Conservation (phyloP, 2,113 vertebrate species). For the Mormyrus iriodes region DNA sequence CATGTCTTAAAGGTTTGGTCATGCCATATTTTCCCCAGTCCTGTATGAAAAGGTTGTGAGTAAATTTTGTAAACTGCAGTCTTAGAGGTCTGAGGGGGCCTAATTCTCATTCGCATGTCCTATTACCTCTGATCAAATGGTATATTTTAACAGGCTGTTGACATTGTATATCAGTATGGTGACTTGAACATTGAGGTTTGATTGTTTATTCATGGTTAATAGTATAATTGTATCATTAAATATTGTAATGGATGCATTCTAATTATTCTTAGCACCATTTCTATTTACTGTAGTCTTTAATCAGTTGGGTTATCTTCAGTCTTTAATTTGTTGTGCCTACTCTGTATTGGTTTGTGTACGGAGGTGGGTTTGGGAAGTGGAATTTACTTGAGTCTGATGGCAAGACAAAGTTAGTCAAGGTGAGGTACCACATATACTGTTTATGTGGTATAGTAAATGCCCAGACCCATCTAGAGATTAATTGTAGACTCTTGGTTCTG, state of each 20-base stretch:
- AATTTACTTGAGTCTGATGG: neutral
- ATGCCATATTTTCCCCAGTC: neutral
- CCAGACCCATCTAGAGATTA: neutral
- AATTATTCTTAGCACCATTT: neutral
- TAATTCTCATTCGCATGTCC: neutral
- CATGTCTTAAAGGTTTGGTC: neutral
- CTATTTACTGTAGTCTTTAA: neutral
- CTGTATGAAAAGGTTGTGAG: neutral
- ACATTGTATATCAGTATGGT: neutral
- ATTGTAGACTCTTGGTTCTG: neutral
- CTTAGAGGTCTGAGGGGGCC: neutral
- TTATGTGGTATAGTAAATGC: neutral
- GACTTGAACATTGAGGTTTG: neutral
- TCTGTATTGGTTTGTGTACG: neutral
- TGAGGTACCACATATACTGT: neutral
- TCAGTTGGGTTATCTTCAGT: neutral
- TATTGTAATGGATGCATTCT: neutral
- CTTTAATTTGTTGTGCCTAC: neutral
- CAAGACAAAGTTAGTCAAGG: neutral
- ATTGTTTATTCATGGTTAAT: too few relatives aligned
- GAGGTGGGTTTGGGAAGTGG: neutral
- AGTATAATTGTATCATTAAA: neutral
- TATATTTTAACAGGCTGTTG: neutral
- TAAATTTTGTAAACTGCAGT: neutral
- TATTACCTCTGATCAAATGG: too few relatives aligned